phyloP scores from a whole-genome alignment of 2,113 vertebrate genomes.

The Nicator chloris region DNA sequence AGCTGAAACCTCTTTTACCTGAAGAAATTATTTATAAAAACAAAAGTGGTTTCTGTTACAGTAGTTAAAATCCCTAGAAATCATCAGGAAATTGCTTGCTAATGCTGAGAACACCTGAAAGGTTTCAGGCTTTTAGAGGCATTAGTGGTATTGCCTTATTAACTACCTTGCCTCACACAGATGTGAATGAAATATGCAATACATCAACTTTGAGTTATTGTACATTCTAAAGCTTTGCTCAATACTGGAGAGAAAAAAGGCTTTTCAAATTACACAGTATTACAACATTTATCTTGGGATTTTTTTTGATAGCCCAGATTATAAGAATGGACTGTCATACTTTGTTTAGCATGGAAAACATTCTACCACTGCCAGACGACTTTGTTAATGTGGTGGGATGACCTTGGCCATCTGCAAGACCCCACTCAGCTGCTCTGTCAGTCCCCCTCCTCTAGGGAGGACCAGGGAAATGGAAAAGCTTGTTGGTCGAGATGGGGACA shows the following conservation, averaged over 20 bases:
- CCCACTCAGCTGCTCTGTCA: fast-evolving
- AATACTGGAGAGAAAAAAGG: background rate
- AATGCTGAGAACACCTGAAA: background rate
- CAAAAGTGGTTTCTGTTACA: background rate
- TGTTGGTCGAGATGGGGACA: fast-evolving
- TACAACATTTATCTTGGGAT: background rate
- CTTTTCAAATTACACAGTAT: background rate
- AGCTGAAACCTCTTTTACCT: background rate
- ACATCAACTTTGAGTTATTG: background rate
- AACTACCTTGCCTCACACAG: background rate
- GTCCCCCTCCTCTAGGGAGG: fast-evolving
- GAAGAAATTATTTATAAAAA: background rate
- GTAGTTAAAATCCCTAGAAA: background rate
- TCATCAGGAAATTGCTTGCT: background rate
- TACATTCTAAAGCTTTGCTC: background rate
- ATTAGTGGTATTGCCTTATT: background rate
- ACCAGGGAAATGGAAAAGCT: background rate
- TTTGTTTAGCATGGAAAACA: background rate
- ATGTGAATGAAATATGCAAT: background rate
- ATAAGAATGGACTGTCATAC: background rate
- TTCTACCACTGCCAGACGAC: fast-evolving
- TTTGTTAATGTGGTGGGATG: background rate
- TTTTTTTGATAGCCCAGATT: background rate
- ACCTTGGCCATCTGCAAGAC: background rate
- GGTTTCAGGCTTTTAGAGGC: background rate